Evolutionary conservation across 2,888 invertebrate species (phyloP), one percentile per base, ranked within the genome.

Genomic region (Papilio gigon): DNA sequence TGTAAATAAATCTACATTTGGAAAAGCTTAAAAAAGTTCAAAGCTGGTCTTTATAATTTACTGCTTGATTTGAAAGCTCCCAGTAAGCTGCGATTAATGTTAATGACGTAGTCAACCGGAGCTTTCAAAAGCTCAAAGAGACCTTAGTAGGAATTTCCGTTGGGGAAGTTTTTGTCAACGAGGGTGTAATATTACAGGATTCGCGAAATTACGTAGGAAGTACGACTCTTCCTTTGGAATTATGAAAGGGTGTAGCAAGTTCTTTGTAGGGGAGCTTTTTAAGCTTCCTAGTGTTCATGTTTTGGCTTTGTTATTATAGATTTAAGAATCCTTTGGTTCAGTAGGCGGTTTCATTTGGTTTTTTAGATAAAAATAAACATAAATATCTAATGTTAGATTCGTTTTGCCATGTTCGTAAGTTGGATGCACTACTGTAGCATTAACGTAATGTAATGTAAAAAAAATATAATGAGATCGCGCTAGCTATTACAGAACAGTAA

Each of bases 401-500:
- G 17, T 20, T 44, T 27, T 2, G 14, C 25, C 3, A 20, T 11
- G 6, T 25, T 30, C 8, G 30, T 30, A 3, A n/a, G 8, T 8
- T 9, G 8, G 17, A 42, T 56, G n/a, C 9, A 30, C 30, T 17
- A 30, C 53, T 30, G 17, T 30, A 56, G n/a, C n/a, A 30, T 30
- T 56, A 30, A 9, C 30, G 53, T 30, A 30, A 30, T 53, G 27
- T 56, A 25, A n/a, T 56, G 17, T 8, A 9, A 12, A 30, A 53
- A 53, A 53, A 53, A 53, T 27, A 27, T 56, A 56, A 56, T 56
- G 30, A 56, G 53, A 56, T 30, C 53, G 30, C 27, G 27, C 17
- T 30, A 25, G 30, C 53, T 35, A 68, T 60, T 58, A 68, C 56
- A 47, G 30, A 30, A 65, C 61, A 62, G 65, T 69, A 72, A 72